Base-by-base conservation (phyloP, 2,113 vertebrate genomes). In the Anhinga rufa region DNA sequence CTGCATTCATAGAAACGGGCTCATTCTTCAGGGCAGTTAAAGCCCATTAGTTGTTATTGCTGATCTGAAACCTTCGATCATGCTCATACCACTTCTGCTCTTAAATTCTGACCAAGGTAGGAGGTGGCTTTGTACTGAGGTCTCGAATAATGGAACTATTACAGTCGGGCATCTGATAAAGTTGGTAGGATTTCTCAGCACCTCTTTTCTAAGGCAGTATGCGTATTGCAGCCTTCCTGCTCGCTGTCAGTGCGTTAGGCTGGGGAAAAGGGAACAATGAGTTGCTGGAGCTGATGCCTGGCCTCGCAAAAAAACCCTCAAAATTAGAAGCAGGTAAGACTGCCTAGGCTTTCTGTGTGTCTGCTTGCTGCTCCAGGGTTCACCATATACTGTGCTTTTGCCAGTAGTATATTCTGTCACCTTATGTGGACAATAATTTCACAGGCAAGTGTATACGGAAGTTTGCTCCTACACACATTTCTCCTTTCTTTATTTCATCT, bases 211-310 rank as follows among this genome's bases (percentile, higher is more conserved):
- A 64, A 13, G 11, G 29, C 32, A 58, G 38, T 25, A 54, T 12
- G 25, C 1, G 2, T 57, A 42, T 19, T 9, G 10, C 14, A 58
- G 46, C 58, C 49, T 65, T 82, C 24, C 71, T 65, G n/a, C 40
- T 78, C 3, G 7, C 26, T 0, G 0, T 12, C 46, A 46, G 17
- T 9, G 12, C 0, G 1, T 15, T 34, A 12, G 29, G 19, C 19
- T 57, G 57, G 22, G 46, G 21, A 48, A 75, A 55, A 38, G 7
- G 6, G 9, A 14, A 29, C 21, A 49, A 15, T 7, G 26, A 88
- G 46, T 34, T 85, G 55, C 55, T 69, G 51, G 29, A 95, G 57
- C 18, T 76, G 51, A 52, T 60, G n/a, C n/a, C 29, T 40, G 61
- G 36, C 19, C 19, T 72, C 62, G 8, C 11, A 64, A 60, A 86